Conservation (phyloP, 2,888 invertebrate species). For the Ellobium chinense region DNA sequence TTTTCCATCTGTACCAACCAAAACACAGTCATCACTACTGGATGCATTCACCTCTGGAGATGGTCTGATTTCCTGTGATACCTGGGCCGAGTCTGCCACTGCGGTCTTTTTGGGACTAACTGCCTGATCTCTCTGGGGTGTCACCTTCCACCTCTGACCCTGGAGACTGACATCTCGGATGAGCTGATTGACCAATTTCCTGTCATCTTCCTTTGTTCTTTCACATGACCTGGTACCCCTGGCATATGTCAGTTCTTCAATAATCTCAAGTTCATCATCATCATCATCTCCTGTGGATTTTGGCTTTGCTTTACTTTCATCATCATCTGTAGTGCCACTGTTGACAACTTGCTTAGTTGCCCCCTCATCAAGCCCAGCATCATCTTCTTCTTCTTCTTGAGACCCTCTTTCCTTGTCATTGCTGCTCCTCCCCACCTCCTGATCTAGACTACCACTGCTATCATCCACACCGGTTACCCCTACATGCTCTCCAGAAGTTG, state of each 20-base stretch:
- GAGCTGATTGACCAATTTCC: conserved; percentile 5
- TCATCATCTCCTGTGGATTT: neutral
- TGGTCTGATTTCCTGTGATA: no score
- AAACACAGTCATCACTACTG: no score
- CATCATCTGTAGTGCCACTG: neutral
- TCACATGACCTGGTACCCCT: neutral
- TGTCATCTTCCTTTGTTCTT: conserved; percentile 33
- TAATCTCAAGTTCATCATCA: conserved; percentile 26
- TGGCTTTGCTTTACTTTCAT: neutral
- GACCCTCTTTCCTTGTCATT: neutral
- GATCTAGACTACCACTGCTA: no score
- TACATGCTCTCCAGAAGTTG: no score
- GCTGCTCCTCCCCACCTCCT: neutral
- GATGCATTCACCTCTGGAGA: no score
- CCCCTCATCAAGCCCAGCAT: no score
- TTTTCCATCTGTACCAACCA: no score
- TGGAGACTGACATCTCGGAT: neutral
- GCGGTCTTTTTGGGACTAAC: no score
- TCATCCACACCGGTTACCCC: no score
- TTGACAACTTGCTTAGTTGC: no score
- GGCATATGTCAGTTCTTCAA: conserved; percentile 35
- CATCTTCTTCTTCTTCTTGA: neutral
- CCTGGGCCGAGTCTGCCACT: no score
- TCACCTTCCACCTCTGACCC: neutral
- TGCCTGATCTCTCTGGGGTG: no score